Conservation (phyloP, 2,113 vertebrate species). For the Murina feae region DNA sequence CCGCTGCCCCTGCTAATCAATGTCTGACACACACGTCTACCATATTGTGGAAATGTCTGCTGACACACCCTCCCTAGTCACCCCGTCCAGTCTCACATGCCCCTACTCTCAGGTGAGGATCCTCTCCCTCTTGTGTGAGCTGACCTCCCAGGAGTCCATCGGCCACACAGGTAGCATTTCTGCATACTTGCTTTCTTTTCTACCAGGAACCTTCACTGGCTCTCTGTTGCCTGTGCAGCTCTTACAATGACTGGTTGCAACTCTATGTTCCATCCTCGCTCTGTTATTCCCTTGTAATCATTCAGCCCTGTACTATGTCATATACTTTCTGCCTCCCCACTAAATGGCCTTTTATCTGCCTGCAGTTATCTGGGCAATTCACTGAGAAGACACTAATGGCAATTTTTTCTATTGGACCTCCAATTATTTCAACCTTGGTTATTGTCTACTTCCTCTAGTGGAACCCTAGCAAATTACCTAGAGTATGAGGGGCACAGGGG, state of each 20-base stretch:
- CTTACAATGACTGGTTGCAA: fast-evolving
- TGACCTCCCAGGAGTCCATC: too few relatives aligned
- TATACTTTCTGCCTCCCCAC: neutral
- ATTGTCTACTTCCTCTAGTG: neutral
- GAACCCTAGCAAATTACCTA: neutral
- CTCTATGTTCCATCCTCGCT: neutral
- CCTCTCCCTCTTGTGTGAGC: neutral
- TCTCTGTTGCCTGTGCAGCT: neutral
- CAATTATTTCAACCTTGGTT: neutral
- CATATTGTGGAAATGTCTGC: neutral
- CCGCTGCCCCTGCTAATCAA: neutral
- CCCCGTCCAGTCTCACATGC: neutral
- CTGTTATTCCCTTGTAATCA: neutral
- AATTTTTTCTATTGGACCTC: neutral
- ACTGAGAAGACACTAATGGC: neutral
- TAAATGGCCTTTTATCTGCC: neutral
- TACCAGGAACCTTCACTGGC: fast-evolving
- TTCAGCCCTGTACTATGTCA: too few relatives aligned
- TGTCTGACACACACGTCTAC: neutral
- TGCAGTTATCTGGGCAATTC: neutral
- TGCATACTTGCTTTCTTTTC: neutral
- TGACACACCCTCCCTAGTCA: neutral
- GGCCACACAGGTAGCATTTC: neutral
- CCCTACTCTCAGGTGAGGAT: neutral
- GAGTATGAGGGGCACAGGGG: neutral